Percentiles rank a stretch among this genome's conserved stretches.
Conservation (phyloP, 1,140 invertebrate genomes). For the Hylyphantes graminicola region DNA sequence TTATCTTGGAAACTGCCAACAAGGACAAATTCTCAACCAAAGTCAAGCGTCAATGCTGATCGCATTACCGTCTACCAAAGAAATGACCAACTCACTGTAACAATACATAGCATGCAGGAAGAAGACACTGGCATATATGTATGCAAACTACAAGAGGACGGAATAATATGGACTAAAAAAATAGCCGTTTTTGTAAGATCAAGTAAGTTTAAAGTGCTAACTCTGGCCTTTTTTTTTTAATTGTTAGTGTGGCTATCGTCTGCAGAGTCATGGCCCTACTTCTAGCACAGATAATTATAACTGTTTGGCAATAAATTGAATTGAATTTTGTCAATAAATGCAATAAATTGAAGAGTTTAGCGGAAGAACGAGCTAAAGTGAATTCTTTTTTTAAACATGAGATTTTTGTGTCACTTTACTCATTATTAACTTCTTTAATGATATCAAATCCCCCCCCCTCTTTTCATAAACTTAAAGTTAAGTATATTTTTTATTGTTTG, state of each 20-base stretch:
- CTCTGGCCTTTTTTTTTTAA: background rate
- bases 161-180: constrained; percentile 32
- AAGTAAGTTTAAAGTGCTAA: constrained; percentile 14
- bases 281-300: too few species aligned
- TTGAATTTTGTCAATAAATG: constrained; percentile 20
- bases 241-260: too few species aligned
- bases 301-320: constrained; percentile 9
- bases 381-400: constrained; percentile 64
- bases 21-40: background rate
- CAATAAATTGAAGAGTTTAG: too few species aligned
- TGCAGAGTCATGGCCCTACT: too few species aligned
- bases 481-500: constrained; percentile 63
- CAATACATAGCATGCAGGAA: constrained; percentile 47
- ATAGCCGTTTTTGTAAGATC: constrained; percentile 36
- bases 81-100: constrained; percentile 40
- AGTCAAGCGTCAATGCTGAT: constrained; percentile 31
- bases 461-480: too few species aligned
- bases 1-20: constrained; percentile 48
- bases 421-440: constrained; percentile 62
- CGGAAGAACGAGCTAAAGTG: too few species aligned
- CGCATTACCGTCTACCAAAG: constrained; percentile 47
- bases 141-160: constrained; percentile 81
- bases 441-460: constrained; percentile 64
- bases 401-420: too few species aligned
- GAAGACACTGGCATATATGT: constrained; percentile 79